Evolutionary conservation across 2,888 invertebrate species (phyloP).

Genomic region (Epistrophe grossulariae): DNA sequence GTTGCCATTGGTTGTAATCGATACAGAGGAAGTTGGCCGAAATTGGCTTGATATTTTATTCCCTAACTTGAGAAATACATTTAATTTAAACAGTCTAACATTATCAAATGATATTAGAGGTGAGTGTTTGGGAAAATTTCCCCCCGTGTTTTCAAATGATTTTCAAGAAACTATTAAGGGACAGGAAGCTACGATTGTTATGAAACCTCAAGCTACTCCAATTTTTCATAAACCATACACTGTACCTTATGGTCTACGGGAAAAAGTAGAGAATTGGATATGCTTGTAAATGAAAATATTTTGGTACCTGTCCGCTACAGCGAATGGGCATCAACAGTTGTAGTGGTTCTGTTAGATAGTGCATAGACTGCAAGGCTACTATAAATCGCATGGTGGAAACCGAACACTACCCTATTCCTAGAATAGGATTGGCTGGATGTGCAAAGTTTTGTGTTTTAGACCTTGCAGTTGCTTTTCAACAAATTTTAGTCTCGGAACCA

Average conservation of each 20-base stretch:
- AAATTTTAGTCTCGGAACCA: conserved; percentile 66
- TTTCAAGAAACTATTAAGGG: too few relatives aligned
- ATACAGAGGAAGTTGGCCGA: conserved; percentile 47
- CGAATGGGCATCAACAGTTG: conserved; percentile 78
- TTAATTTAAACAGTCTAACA: background rate
- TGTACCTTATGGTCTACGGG: conserved; percentile 36
- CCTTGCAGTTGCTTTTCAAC: conserved; percentile 74
- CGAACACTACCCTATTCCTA: conserved; percentile 78
- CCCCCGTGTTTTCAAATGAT: too few relatives aligned
- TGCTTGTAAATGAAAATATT: conserved; percentile 63
- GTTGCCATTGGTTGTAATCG: conserved; percentile 53
- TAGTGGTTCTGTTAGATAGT: conserved; percentile 77
- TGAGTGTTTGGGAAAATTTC: too few relatives aligned
- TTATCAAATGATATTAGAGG: conserved; percentile 8
- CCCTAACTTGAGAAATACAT: conserved; percentile 32
- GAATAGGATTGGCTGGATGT: conserved; percentile 74
- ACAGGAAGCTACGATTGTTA: background rate
- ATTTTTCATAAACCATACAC: conserved; percentile 57
- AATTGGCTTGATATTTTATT: conserved; percentile 58
- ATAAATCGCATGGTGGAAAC: conserved; percentile 70
- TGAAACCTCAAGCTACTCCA: conserved; percentile 52
- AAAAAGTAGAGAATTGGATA: conserved; percentile 53
- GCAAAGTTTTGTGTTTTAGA: conserved; percentile 70
- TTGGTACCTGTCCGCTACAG: conserved; percentile 74
- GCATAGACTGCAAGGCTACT: conserved; percentile 79